phyloP scores from a whole-genome alignment of 2,888 invertebrate species.

The Auanema freiburgensis region DNA sequence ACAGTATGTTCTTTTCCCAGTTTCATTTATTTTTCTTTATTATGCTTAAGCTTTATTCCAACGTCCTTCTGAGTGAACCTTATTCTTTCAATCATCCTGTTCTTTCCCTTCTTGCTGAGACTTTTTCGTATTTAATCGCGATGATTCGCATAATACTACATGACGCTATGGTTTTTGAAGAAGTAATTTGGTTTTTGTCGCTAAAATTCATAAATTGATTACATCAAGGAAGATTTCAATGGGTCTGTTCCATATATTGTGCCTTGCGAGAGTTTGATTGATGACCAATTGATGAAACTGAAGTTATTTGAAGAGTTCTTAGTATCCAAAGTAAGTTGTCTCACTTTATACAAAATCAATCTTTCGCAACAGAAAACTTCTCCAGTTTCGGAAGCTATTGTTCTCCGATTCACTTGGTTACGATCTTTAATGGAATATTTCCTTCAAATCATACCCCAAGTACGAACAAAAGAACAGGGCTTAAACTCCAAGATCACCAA shows the following conservation, averaged over 20 bases:
- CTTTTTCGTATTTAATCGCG: slow-evolving; percentile 84
- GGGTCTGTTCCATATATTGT: slow-evolving; percentile 12
- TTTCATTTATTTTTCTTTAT: slow-evolving; percentile 5
- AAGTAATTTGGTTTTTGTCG: slow-evolving; percentile 62
- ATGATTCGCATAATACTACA: slow-evolving; percentile 85
- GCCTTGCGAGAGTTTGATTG: background rate
- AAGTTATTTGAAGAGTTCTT: too few species aligned
- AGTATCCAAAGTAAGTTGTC: too few species aligned
- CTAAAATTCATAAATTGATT: background rate
- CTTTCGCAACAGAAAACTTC: too few species aligned
- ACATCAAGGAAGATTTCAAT: slow-evolving; percentile 29
- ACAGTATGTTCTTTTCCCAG: slow-evolving; percentile 73
- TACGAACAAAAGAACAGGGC: too few species aligned
- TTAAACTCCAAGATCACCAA: too few species aligned
- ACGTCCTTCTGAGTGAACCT: slow-evolving; percentile 31
- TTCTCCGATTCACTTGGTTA: too few species aligned
- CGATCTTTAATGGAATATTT: too few species aligned
- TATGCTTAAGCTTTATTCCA: slow-evolving; percentile 39
- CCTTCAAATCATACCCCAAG: too few species aligned
- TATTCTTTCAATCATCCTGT: slow-evolving; percentile 64
- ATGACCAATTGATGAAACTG: too few species aligned
- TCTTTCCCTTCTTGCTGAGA: slow-evolving; percentile 87
- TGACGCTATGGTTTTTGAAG: slow-evolving; percentile 58
- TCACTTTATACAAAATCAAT: too few species aligned
- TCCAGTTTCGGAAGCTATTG: too few species aligned